phyloP scores from a whole-genome alignment of 1,140 invertebrate genomes.

The Maconellicoccus hirsutus region DNA sequence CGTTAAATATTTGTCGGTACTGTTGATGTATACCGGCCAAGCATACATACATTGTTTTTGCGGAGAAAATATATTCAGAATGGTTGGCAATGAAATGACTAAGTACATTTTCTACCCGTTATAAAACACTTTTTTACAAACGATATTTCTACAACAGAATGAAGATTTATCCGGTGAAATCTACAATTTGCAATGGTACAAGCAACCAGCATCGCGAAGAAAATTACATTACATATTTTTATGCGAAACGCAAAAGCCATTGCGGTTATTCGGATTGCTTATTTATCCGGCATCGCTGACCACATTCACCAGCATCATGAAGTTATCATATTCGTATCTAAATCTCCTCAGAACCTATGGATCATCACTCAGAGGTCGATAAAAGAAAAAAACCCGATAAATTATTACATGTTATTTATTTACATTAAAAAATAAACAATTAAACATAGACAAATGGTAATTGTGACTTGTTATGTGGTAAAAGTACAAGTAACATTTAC shows the following conservation, averaged over 20 bases:
- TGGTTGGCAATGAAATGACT: background rate
- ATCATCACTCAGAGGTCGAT: background rate
- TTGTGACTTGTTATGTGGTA: slow-evolving; percentile 22
- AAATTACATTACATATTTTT: slow-evolving; percentile 12
- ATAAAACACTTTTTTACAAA: too few relatives aligned
- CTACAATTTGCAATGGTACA: background rate
- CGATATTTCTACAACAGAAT: background rate
- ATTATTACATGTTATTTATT: slow-evolving; percentile 23
- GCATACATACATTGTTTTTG: background rate
- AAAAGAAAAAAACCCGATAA: background rate
- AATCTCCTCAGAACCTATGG: background rate
- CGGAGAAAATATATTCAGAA: background rate
- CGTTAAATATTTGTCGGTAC: background rate
- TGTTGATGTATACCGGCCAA: background rate
- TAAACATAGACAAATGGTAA: slow-evolving; percentile 21
- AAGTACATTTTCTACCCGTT: background rate
- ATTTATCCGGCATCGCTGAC: slow-evolving; percentile 10
- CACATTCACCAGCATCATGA: background rate
- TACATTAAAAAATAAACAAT: slow-evolving; percentile 23
- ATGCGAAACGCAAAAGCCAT: background rate
- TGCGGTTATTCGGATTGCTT: background rate
- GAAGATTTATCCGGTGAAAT: background rate
- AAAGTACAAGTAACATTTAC: slow-evolving; percentile 22
- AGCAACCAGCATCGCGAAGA: background rate
- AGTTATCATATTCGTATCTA: background rate